These are phyloP conservation scores for Hymenopus coronatus DNA, from an alignment of 2,888 invertebrate genomes.

Conservation along the genomic window DNA sequence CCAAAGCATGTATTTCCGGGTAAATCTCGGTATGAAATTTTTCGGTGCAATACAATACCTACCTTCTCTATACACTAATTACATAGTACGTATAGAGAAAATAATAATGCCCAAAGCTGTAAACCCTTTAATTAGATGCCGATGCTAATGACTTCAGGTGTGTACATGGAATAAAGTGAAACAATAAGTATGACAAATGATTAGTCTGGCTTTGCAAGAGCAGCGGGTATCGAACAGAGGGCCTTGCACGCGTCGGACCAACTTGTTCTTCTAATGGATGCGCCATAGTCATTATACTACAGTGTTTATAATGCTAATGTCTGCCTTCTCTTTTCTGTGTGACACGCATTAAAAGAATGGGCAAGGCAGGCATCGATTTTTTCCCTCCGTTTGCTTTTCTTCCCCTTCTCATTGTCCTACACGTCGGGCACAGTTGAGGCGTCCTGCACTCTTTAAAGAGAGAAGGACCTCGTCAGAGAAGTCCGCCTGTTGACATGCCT, in stretches of 20 bases:
- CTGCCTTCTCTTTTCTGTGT: neutral
- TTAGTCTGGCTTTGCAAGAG: neutral
- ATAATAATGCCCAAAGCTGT: too few species aligned
- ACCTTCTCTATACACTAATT: too few species aligned
- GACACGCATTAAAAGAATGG: neutral
- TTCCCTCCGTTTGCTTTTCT: neutral
- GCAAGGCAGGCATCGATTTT: neutral
- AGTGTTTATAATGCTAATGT: neutral
- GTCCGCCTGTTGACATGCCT: neutral
- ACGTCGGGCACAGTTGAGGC: neutral
- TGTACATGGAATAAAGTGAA: neutral
- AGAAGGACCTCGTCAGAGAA: neutral
- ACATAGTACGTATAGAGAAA: too few species aligned
- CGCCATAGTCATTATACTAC: neutral
- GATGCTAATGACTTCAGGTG: too few species aligned
- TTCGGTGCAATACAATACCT: too few species aligned
- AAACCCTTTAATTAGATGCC: too few species aligned
- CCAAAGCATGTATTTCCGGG: too few species aligned
- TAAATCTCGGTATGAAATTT: too few species aligned
- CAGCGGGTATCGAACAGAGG: neutral
- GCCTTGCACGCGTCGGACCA: neutral
- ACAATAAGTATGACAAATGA: neutral
- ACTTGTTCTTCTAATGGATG: neutral
- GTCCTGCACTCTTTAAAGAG: neutral
- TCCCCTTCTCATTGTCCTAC: neutral